phyloP scores from a whole-genome alignment of 2,113 vertebrate genomes.

The Boleophthalmus pectinirostris region DNA sequence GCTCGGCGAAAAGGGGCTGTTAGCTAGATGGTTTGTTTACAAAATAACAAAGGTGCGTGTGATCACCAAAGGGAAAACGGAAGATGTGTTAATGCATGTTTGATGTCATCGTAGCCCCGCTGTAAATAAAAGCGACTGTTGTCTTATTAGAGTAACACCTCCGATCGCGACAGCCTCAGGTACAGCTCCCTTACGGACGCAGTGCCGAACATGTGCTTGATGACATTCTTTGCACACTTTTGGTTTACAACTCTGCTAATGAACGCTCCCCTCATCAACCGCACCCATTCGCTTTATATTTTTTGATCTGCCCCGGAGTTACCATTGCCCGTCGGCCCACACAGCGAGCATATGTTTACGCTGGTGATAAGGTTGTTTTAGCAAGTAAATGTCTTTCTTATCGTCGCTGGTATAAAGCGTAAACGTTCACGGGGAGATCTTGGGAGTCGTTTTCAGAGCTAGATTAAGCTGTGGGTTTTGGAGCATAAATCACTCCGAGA shows the following conservation, averaged over 20 bases:
- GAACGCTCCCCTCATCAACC: constrained; percentile 33
- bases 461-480: constrained; percentile 29
- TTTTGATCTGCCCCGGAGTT: constrained; percentile 53
- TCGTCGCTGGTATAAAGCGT: constrained; percentile 23
- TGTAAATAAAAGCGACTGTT: constrained; percentile 72
- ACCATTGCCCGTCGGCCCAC: constrained; percentile 35
- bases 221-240: constrained; percentile 53
- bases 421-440: constrained; percentile 25
- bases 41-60: constrained; percentile 78
- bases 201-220: constrained; percentile 68
- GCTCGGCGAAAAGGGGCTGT: constrained; percentile 72
- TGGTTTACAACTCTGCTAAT: constrained; percentile 62
- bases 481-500: constrained; percentile 11
- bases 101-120: constrained; percentile 51
- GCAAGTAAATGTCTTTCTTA: constrained; percentile 33
- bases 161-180: constrained; percentile 68
- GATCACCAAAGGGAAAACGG: constrained; percentile 72
- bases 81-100: constrained; percentile 76
- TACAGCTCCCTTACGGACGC: constrained; percentile 62
- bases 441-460: constrained; percentile 17
- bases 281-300: constrained; percentile 29
- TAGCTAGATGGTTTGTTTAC: constrained; percentile 79
- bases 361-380: constrained; percentile 41
- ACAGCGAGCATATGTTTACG: constrained; percentile 59
- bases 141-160: constrained; percentile 77